These are phyloP conservation scores for Eupsittula cactorum DNA, from an alignment of 2,113 vertebrate genomes.

Conservation along the genomic window DNA sequence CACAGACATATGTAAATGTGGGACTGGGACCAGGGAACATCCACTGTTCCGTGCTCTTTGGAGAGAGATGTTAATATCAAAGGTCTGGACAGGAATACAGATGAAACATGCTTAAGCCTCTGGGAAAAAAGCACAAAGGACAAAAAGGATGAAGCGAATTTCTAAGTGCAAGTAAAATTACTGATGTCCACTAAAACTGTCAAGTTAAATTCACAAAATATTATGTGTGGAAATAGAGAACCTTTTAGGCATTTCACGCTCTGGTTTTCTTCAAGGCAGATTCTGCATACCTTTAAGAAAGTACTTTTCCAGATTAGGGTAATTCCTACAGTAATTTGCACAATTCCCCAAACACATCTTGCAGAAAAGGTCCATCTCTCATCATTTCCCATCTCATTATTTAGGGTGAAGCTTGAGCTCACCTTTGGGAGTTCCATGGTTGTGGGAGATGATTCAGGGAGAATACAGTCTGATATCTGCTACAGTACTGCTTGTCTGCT, in stretches of 20 bases:
- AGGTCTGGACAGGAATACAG: background rate
- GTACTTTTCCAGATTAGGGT: background rate
- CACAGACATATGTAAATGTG: background rate
- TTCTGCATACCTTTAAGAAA: background rate
- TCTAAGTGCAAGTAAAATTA: background rate
- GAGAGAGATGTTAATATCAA: background rate
- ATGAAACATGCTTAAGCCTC: background rate
- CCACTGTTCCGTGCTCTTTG: background rate
- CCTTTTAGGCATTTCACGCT: background rate
- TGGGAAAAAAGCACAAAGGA: background rate
- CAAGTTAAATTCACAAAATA: background rate
- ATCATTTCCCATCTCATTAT: background rate
- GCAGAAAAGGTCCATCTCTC: background rate
- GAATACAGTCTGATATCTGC: background rate
- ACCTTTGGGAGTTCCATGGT: background rate
- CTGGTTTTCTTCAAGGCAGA: background rate
- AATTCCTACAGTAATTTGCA: background rate
- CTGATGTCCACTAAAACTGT: background rate
- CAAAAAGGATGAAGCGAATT: background rate
- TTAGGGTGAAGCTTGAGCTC: background rate
- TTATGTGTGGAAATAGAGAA: background rate
- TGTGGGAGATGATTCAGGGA: background rate
- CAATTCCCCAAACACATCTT: background rate
- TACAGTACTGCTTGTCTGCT: background rate
- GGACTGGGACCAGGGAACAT: background rate